These are phyloP conservation scores for Corythucha ciliata DNA, from an alignment of 2,888 invertebrate genomes.

Conservation along the genomic window DNA sequence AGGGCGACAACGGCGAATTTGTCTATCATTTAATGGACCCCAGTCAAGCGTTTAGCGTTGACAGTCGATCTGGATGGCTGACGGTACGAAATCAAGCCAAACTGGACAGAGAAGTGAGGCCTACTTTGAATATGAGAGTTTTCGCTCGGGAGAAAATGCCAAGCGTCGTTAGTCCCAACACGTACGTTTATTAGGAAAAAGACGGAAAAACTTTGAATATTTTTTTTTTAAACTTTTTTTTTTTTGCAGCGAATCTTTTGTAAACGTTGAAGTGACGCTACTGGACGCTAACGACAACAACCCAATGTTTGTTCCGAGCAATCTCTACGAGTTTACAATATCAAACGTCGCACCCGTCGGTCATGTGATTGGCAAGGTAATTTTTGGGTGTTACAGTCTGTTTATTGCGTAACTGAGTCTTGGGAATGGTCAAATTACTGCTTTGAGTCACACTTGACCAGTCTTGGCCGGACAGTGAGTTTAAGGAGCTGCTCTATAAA, in stretches of 20 bases:
- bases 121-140: constrained; percentile 63
- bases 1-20: constrained; percentile 75
- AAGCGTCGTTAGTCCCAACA: constrained; percentile 42
- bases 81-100: constrained; percentile 66
- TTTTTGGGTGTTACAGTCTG: background rate
- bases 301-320: constrained; percentile 73
- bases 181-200: constrained; percentile 36
- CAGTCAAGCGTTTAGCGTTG: constrained; percentile 68
- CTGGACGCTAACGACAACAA: constrained; percentile 87
- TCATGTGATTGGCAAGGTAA: constrained; percentile 59
- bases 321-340: constrained; percentile 69
- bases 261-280: constrained; percentile 70
- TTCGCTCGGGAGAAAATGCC: constrained; percentile 67
- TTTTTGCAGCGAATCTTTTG: constrained; percentile 44
- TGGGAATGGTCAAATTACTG: too few relatives aligned
- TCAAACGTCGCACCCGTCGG: constrained; percentile 56
- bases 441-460: too few relatives aligned
- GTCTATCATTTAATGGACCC: constrained; percentile 65
- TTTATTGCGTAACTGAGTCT: background rate
- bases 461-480: too few relatives aligned
- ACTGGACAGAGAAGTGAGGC: constrained; percentile 67
- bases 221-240: background rate
- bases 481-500: too few relatives aligned
- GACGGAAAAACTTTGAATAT: background rate
- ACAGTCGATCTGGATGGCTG: constrained; percentile 72